Conservation (phyloP, 2,797 vertebrate genomes). For the Gymnothorax javanicus region DNA sequence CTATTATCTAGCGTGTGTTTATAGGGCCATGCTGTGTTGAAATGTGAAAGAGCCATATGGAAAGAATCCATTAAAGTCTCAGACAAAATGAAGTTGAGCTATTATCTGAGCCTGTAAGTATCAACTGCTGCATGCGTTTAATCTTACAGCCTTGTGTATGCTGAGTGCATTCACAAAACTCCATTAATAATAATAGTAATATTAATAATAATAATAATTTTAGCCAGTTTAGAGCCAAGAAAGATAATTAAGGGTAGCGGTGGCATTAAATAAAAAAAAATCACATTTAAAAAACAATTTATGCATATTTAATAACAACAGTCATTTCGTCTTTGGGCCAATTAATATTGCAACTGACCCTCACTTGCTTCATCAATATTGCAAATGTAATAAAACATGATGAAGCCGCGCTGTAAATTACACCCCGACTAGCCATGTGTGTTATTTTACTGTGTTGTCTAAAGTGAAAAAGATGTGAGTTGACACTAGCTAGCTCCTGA, state of each 20-base stretch:
- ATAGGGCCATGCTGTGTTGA: background rate
- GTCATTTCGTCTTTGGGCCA: too few relatives aligned
- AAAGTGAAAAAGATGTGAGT: too few relatives aligned
- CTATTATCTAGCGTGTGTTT: constrained; percentile 5
- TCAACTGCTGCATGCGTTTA: background rate
- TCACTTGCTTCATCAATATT: background rate
- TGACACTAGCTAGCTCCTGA: too few relatives aligned
- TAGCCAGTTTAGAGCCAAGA: background rate
- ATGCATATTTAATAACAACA: too few relatives aligned
- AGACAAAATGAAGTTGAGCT: background rate
- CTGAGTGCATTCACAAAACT: background rate
- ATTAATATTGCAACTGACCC: too few relatives aligned
- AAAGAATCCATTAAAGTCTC: background rate
- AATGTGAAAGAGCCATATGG: constrained; percentile 14
- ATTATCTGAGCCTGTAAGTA: background rate
- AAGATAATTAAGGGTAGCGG: background rate
- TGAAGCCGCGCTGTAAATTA: too few relatives aligned
- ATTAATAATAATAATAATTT: background rate
- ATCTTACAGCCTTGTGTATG: background rate
- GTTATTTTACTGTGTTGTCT: too few relatives aligned
- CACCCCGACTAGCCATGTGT: too few relatives aligned
- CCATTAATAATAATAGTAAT: background rate
- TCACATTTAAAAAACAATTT: too few relatives aligned
- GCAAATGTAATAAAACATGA: too few relatives aligned
- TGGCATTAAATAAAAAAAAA: too few relatives aligned